A percentile compares a stretch with the other conserved stretches of the same genome.
phyloP scores from a whole-genome alignment of 1,140 invertebrate genomes.

The Polyergus mexicanus region DNA sequence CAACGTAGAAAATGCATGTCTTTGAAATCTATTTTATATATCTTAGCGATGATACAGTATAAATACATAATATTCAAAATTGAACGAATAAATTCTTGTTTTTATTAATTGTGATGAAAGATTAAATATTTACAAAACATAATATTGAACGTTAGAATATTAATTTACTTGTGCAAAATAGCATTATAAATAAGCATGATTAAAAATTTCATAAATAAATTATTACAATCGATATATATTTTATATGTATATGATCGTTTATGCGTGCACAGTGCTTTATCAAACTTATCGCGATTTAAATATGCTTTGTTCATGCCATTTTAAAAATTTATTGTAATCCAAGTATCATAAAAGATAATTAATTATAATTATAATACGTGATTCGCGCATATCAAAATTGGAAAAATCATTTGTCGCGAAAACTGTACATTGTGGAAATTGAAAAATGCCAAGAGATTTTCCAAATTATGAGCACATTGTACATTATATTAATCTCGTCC shows the following conservation, averaged over 20 bases:
- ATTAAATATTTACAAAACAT: background rate
- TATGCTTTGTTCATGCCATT: background rate
- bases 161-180: background rate
- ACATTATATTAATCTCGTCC: background rate
- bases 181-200: background rate
- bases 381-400: background rate
- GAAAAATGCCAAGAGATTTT: background rate
- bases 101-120: background rate
- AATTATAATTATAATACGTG: background rate
- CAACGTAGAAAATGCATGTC: background rate
- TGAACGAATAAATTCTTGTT: background rate
- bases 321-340: background rate
- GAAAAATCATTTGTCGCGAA: background rate
- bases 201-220: slow-evolving; percentile 12
- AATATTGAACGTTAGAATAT: background rate
- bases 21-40: background rate
- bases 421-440: background rate
- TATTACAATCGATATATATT: background rate
- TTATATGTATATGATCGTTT: no score
- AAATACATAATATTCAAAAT: background rate
- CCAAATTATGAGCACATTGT: slow-evolving; percentile 1
- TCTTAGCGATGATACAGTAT: background rate
- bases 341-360: background rate
- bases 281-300: background rate
- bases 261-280: background rate